Conservation (phyloP, 2,113 vertebrate genomes). For the Carassius auratus region DNA sequence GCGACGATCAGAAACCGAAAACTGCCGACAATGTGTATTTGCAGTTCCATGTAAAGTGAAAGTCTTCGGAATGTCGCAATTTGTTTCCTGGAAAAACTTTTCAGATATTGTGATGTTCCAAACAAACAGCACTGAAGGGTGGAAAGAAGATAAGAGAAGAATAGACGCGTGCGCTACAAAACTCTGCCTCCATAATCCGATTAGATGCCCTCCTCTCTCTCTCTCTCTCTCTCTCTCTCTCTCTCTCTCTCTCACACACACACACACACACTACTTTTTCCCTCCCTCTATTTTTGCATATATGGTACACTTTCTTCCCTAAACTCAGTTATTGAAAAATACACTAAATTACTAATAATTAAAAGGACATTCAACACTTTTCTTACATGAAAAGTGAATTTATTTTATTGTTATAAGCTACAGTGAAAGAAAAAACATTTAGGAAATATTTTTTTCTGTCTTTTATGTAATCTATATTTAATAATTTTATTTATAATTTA, state of each 20-base stretch:
- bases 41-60: background rate
- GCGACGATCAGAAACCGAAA: background rate
- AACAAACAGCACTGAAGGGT: constrained; percentile 36
- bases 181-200: constrained; percentile 78
- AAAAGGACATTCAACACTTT: background rate
- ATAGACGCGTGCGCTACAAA: constrained; percentile 58
- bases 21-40: background rate
- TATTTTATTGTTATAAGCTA: too few species aligned
- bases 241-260: background rate
- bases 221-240: constrained; percentile 45
- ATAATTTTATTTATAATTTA: too few species aligned
- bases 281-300: constrained; percentile 13
- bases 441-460: too few species aligned
- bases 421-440: too few species aligned
- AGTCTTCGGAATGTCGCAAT: background rate
- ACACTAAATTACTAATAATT: background rate
- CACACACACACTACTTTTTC: constrained; percentile 32
- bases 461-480: too few species aligned
- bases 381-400: too few species aligned
- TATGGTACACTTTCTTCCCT: background rate
- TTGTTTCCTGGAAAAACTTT: background rate
- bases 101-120: background rate
- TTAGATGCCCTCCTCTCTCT: constrained; percentile 66
- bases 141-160: constrained; percentile 49
- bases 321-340: background rate